Base-by-base conservation (phyloP, 2,888 invertebrate species). In the Drosophila peninsularis region DNA sequence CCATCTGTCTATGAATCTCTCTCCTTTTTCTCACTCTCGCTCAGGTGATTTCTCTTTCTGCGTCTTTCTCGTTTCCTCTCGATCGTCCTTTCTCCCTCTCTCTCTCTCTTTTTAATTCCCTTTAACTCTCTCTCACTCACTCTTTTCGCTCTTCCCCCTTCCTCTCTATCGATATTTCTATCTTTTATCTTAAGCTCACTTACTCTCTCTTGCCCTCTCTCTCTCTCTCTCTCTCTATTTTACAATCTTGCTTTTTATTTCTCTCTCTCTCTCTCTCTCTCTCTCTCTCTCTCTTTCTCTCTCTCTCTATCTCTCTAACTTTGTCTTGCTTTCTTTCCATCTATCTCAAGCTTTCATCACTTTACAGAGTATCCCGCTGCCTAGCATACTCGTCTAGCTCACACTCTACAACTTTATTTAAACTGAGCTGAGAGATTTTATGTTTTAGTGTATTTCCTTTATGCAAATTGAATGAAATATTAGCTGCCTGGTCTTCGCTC, bases 401-500 rank as follows among this genome's bases (percentile, higher is more conserved):
- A 21, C 9, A 14, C 14, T 1, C 5, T 21, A 34, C 2, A 34
- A 21, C 13, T 34, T 5, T 14, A 34, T 50, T 21, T 9, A 21
- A 50, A 21, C 32, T 14, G 14, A 34, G 49, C 5, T 14, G 34
- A 34, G 34, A 34, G 34, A 34, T 19, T 50, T 50, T 19, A 50
- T 47, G 47, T 47, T 47, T 47, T 19, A 21, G 36, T 11, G 63
- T 37, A 37, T 24, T 62, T 63, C 30, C 39, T 47, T 39, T 37
- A 62, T 62, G 62, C 63, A 24, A 45, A 62, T 62, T 45, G 34
- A 62, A 62, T 62, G 44, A 44, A 57, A 58, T 30, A 58, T 39
- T 57, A 39, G 36, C 57, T 11, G 19, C 24, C 19, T 17, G 30
- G 3, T n/a, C 21, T 21, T 7, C 37, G 17, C 37, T 30, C 10